Base-by-base conservation (phyloP, 2,113 vertebrate genomes). In the Sterrhoptilus dennistouni region DNA sequence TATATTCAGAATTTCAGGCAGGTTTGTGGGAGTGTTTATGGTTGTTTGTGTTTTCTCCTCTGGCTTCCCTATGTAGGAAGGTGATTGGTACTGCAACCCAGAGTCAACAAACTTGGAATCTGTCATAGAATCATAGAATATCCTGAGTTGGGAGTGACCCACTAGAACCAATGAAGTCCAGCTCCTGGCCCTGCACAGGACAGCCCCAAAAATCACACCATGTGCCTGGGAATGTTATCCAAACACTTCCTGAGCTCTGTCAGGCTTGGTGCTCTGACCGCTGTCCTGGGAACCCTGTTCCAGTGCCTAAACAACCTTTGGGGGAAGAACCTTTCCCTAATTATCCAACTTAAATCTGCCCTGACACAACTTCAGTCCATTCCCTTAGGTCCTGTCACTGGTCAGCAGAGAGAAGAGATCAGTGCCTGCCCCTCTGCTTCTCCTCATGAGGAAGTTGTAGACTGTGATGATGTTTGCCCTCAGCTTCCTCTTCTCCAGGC, bases 1-100 rank as follows among this genome's bases (percentile, higher is more conserved):
- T 7, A 45, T 42, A 77, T 57, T 79, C 76, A 83, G 63, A 89
- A 95, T 95, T 80, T 52, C 24, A 87, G 81, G 42, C n/a, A 83
- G 74, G 19, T 54, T 49, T 87, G 28, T 40, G 53, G 4, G 14
- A 2, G 5, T 8, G 8, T 11, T 27, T 5, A 8, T 2, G 2
- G 23, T 21, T 17, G 18, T 13, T 54, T 54, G 6, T 23, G 14
- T 56, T 83, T 92, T 81, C 27, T 33, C 3, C 9, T 65, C 27
- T 35, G 38, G 5, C 7, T 25, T 70, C 23, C 15, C 29, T 75
- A 0, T 1, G 0, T 12, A 42, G 25, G 27, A 42, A 66, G 18
- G 33, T 63, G 36, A 50, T 45, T 23, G 9, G 21, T 54, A 44
- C 31, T 40, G 56, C 38, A 89, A 8, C 3, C 20, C 15, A 66